A percentile compares a stretch with the other conserved stretches of the same genome.
These are phyloP conservation scores for Palythoa grandis DNA, from an alignment of 92 coral and sea anemone species.

Conservation along the genomic window DNA sequence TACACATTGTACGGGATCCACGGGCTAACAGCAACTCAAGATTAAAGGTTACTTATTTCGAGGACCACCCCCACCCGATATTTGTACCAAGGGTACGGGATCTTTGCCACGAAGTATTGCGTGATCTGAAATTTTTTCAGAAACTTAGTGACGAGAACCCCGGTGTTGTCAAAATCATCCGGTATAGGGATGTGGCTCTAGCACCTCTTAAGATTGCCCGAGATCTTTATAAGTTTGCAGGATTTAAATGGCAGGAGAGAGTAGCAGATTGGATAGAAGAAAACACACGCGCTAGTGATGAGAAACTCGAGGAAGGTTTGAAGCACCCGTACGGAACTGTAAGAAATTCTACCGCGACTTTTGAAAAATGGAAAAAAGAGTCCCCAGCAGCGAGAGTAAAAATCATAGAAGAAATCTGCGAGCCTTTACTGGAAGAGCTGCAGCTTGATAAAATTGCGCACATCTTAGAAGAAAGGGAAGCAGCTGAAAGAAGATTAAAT, in stretches of 20 bases:
- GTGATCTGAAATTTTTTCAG: conserved; percentile 49
- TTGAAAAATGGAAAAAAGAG: conserved; percentile 54
- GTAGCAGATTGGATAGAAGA: conserved; percentile 48
- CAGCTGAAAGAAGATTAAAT: background rate
- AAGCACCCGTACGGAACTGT: conserved; percentile 39
- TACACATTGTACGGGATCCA: conserved; percentile 68
- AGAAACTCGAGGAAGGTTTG: conserved; percentile 26
- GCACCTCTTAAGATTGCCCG: conserved; percentile 49
- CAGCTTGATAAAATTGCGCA: conserved; percentile 30
- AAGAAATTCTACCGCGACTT: conserved; percentile 55
- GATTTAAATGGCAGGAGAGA: conserved; percentile 54
- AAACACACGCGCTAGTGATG: conserved; percentile 54
- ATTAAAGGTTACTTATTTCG: conserved; percentile 40
- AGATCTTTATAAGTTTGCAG: conserved; percentile 63
- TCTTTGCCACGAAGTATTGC: conserved; percentile 51
- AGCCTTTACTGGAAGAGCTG: conserved; percentile 47
- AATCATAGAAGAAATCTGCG: conserved; percentile 51
- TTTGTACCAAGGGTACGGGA: conserved; percentile 32
- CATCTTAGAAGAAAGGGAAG: conserved; percentile 3
- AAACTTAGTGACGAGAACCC: conserved; percentile 36
- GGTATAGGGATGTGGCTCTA: conserved; percentile 53
- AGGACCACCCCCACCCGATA: conserved; percentile 12
- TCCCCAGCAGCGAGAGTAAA: conserved; percentile 48
- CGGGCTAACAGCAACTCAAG: conserved; percentile 64
- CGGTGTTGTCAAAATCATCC: conserved; percentile 38